Conservation (phyloP, 1,140 invertebrate species). For the Halotydeus destructor region DNA sequence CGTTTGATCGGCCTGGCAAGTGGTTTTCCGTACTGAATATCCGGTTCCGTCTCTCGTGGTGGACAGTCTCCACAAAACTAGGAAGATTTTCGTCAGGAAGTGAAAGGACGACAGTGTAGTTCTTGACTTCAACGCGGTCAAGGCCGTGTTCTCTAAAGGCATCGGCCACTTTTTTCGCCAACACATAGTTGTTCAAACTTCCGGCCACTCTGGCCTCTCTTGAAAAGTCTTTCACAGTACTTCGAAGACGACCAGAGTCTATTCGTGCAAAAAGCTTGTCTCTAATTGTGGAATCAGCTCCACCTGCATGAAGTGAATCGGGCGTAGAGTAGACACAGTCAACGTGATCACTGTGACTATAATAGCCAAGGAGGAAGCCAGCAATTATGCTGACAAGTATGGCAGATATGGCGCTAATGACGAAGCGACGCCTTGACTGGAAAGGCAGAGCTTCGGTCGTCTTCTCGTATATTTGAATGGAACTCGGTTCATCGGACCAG, state of each 20-base stretch:
- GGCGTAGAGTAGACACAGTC: constrained; percentile 15
- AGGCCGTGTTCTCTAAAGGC: constrained; percentile 16
- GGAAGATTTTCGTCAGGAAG: constrained; percentile 15
- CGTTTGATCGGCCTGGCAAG: neutral
- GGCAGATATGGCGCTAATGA: constrained; percentile 13
- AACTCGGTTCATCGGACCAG: constrained; percentile 17
- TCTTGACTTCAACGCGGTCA: constrained; percentile 15
- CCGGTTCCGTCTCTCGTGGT: constrained; percentile 6
- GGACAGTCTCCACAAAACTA: constrained; percentile 16
- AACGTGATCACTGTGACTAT: constrained; percentile 16
- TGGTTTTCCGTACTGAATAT: constrained; percentile 5
- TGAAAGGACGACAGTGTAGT: constrained; percentile 18
- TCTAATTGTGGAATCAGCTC: constrained; percentile 17
- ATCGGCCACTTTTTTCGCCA: constrained; percentile 15
- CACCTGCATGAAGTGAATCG: constrained; percentile 16
- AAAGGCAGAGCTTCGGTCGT: constrained; percentile 18
- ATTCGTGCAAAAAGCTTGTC: constrained; percentile 16
- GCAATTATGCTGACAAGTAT: constrained; percentile 12
- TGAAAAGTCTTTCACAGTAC: constrained; percentile 15
- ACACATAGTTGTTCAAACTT: constrained; percentile 15
- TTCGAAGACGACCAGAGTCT: constrained; percentile 13
- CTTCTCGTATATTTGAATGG: constrained; percentile 20
- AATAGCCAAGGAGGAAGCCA: constrained; percentile 19
- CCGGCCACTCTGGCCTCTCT: constrained; percentile 16
- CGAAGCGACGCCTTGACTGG: constrained; percentile 11